Evolutionary conservation across 2,113 vertebrate genomes (phyloP).

Genomic region (Zapus hudsonius): DNA sequence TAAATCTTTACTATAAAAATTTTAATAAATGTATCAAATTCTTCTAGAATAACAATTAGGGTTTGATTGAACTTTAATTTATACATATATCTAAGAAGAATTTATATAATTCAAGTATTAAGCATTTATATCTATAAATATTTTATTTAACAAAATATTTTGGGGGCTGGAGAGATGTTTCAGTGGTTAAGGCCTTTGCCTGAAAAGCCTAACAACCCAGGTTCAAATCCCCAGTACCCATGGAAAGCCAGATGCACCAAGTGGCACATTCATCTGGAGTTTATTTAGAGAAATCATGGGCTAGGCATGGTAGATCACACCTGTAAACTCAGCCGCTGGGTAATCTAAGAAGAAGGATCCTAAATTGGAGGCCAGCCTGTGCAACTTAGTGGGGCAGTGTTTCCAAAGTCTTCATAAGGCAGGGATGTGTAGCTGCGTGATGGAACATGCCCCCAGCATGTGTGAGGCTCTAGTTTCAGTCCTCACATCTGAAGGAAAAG

Average conservation of each 20-base stretch:
- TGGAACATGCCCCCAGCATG: neutral
- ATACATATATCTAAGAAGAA: neutral
- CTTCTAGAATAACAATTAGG: neutral
- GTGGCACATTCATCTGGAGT: too few species aligned
- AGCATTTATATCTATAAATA: neutral
- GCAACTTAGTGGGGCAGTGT: neutral
- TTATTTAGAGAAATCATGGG: neutral
- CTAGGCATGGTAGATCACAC: neutral
- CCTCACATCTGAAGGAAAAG: neutral
- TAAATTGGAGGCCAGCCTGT: neutral
- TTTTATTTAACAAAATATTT: neutral
- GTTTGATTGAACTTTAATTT: neutral
- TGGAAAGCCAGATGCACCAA: too few species aligned
- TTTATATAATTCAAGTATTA: neutral
- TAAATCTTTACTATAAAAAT: neutral
- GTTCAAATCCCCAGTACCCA: too few species aligned
- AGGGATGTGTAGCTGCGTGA: neutral
- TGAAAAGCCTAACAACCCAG: too few species aligned
- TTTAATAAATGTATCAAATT: neutral
- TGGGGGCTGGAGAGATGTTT: too few species aligned
- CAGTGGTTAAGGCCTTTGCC: too few species aligned
- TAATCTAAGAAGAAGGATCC: neutral
- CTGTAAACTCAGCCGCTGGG: neutral
- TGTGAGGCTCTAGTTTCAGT: neutral
- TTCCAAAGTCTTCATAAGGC: neutral